Evolutionary conservation across 2,888 invertebrate genomes (phyloP).

Genomic region (Scaptomyza flava): DNA sequence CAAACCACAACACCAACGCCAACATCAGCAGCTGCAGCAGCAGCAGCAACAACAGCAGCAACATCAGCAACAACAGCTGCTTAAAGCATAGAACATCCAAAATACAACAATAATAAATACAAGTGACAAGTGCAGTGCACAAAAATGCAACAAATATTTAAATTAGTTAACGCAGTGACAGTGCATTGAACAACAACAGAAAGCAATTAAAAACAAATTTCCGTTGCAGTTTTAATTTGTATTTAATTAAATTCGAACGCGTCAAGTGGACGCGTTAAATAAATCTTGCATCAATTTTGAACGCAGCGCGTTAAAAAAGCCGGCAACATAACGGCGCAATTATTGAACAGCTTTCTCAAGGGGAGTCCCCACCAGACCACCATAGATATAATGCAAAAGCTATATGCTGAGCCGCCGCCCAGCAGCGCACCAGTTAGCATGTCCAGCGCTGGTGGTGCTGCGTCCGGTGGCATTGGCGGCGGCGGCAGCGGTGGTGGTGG

Average conservation of each 20-base stretch:
- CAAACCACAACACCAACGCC: conserved; percentile 16
- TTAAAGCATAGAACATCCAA: conserved; percentile 37
- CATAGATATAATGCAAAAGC: conserved; percentile 85
- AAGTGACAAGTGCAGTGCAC: conserved; percentile 63
- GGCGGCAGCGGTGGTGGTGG: conserved; percentile 55
- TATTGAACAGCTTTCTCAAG: conserved; percentile 82
- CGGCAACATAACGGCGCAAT: conserved; percentile 83
- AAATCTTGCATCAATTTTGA: conserved; percentile 27
- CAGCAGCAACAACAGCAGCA: conserved; percentile 23
- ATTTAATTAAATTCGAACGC: conserved; percentile 40
- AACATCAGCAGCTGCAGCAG: conserved; percentile 15
- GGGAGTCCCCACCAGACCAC: conserved; percentile 83
- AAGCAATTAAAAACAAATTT: conserved; percentile 18
- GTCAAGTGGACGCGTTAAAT: conserved; percentile 43
- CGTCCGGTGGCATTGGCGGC: conserved; percentile 48
- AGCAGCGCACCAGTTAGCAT: conserved; percentile 83
- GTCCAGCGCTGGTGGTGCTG: conserved; percentile 85
- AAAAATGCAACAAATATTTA: conserved; percentile 64
- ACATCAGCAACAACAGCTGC: conserved; percentile 26
- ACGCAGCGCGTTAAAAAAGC: conserved; percentile 67
- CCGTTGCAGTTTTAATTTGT: conserved; percentile 42
- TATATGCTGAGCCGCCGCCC: conserved; percentile 83
- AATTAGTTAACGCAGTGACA: conserved; percentile 63
- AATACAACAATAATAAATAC: conserved; percentile 30
- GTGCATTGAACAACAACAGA: conserved; percentile 62